Evolutionary conservation across 2,888 invertebrate genomes (phyloP), one percentile per base, ranked within the genome.

Genomic region (Myopa tessellatipennis): DNA sequence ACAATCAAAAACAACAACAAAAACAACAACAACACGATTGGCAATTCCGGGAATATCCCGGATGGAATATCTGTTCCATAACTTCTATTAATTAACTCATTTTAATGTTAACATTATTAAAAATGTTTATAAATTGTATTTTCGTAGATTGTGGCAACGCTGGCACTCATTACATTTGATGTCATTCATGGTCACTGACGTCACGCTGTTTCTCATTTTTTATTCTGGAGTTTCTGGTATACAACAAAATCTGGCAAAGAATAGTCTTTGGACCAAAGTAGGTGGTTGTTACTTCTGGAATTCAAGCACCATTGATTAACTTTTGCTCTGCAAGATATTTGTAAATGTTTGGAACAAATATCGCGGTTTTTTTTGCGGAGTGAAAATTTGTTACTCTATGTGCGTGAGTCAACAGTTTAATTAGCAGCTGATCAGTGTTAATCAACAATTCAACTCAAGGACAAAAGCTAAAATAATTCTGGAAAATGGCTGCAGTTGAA

Each of bases 401-500:
- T 76, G 12, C 4, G 34, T 76, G 77, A 77, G 72, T 77, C 77
- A 45, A 58, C 10, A 8, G 5, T 45, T 38, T 74, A 74, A 74
- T 65, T 65, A 65, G 12, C 34, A 74, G 7, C 50, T 10, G n/a
- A 71, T 14, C 58, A 38, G 38, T 60, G 58, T n/a, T 34, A 71
- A 71, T n/a, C 58, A 38, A 61, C n/a, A 12, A 60, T 40, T 10
- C 34, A 18, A 12, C 38, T 65, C 14, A 65, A 38, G 10, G 6
- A 71, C 16, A 61, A n/a, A n/a, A n/a, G n/a, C n/a, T n/a, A 65
- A 65, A 52, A 12, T 45, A 74, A 26, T 58, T 16, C 34, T 14
- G 16, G 14, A 77, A 74, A 74, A 86, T 86, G 85, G 82, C 85
- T 75, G 81, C 81, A 61, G 78, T 79, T n/a, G 85, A 85, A 72